Conservation (phyloP, 2,888 invertebrate genomes). For the Cistogaster globosa region DNA sequence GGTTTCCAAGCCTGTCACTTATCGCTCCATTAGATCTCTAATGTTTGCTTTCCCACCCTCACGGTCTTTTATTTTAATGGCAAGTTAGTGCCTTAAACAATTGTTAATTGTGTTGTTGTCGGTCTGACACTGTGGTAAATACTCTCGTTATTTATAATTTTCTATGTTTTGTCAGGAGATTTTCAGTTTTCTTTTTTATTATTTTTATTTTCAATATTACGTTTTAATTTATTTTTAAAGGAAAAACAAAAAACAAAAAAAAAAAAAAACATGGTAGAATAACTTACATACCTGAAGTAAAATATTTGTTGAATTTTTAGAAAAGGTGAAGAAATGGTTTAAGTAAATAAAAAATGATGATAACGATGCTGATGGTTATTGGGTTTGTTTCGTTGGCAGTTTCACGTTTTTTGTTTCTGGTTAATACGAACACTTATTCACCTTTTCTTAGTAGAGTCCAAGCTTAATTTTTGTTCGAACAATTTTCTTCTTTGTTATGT, state of each 20-base stretch:
- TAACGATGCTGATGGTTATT: neutral
- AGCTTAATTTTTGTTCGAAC: neutral
- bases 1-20: neutral
- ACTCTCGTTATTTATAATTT: constrained; percentile 33
- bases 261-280: too few species aligned
- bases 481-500: neutral
- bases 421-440: neutral
- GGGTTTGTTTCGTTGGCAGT: neutral
- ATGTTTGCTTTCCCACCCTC: neutral
- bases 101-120: constrained; percentile 16
- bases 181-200: neutral
- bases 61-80: neutral
- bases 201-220: neutral
- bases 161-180: neutral
- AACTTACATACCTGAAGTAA: constrained; percentile 46
- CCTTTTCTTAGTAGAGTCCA: neutral
- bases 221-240: constrained; percentile 45
- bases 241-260: neutral
- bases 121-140: neutral
- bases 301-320: constrained; percentile 1
- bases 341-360: neutral
- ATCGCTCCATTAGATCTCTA: constrained; percentile 3
- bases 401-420: neutral
- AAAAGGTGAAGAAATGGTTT: constrained; percentile 20
- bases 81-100: neutral